phyloP scores from a whole-genome alignment of 2,113 vertebrate species.

The Centropus bengalensis region DNA sequence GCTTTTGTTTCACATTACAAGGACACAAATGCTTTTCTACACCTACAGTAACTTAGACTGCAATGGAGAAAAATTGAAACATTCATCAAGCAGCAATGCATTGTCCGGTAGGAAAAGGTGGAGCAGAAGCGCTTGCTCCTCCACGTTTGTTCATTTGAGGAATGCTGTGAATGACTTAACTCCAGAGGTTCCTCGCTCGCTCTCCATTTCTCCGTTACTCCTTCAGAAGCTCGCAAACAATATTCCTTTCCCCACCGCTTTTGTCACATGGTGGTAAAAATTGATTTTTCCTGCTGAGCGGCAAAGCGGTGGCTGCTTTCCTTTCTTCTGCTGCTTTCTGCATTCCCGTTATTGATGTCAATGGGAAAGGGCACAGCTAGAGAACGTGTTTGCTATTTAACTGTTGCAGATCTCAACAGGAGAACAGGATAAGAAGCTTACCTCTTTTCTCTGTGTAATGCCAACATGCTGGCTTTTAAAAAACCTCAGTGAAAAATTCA shows the following conservation, averaged over 20 bases:
- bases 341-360: constrained; percentile 17
- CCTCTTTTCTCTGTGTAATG: constrained; percentile 46
- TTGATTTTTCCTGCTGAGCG: constrained; percentile 28
- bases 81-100: neutral
- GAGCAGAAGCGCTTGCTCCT: neutral
- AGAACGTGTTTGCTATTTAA: constrained; percentile 11
- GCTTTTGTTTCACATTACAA: constrained; percentile 32
- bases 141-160: neutral
- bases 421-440: constrained; percentile 51
- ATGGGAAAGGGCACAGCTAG: constrained; percentile 35
- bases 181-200: neutral
- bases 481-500: constrained; percentile 65
- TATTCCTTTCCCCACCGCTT: neutral
- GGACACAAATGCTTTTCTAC: constrained; percentile 12
- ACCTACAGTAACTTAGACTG: constrained; percentile 14
- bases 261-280: constrained; percentile 8
- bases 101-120: constrained; percentile 6
- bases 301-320: constrained; percentile 23
- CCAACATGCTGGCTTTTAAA: constrained; percentile 69
- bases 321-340: constrained; percentile 51
- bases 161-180: neutral
- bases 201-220: neutral
- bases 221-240: neutral
- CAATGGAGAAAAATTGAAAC: constrained; percentile 23
- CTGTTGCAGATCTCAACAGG: constrained; percentile 37